Base-by-base conservation (phyloP, 2,113 vertebrate species). In the Anolis sagrei region DNA sequence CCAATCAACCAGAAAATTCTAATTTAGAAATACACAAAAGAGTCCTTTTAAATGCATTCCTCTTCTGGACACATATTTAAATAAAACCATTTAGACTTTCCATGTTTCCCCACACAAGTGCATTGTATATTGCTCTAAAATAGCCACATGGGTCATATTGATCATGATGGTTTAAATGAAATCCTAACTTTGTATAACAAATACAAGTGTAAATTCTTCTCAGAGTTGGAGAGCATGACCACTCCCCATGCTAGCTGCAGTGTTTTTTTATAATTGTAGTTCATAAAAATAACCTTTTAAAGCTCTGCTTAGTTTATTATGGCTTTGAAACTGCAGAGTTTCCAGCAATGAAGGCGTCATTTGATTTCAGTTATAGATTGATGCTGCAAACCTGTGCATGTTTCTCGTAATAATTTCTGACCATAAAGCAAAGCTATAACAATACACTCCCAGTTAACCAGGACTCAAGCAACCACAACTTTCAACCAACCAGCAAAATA, bases 1-100 rank as follows among this genome's bases (percentile, higher is more conserved):
- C 87, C 82, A 89, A 74, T 79, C 79, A 84, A 90, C 75, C 77
- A 86, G 62, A 88, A 90, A 90, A 94, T 89, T 58, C 89, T 83
- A 90, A 92, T 83, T 86, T 80, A 90, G 69, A 85, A 68, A 73
- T 83, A 66, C 18, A 84, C 84, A 91, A 91, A 68, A 88, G 86
- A 75, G 2, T 0, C 77, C 74, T 81, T 90, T 89, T 85, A 27
- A 88, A 86, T 79, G 54, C 32, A 85, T 90, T 91, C 88, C 81
- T 90, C 89, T 86, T 21, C 27, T 32, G 84, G 44, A 86, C 39
- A 86, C 1, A 8, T 19, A 62, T 79, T 88, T 77, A 69, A n/a
- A 44, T 66, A 25, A 86, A 83, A 83, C 69, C 85, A 91, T 92
- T 64, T 84, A 81, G 18, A 4, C 49, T 84, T 49, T 87, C 62